Conservation (phyloP, 2,113 vertebrate species). For the Podiceps cristatus region DNA sequence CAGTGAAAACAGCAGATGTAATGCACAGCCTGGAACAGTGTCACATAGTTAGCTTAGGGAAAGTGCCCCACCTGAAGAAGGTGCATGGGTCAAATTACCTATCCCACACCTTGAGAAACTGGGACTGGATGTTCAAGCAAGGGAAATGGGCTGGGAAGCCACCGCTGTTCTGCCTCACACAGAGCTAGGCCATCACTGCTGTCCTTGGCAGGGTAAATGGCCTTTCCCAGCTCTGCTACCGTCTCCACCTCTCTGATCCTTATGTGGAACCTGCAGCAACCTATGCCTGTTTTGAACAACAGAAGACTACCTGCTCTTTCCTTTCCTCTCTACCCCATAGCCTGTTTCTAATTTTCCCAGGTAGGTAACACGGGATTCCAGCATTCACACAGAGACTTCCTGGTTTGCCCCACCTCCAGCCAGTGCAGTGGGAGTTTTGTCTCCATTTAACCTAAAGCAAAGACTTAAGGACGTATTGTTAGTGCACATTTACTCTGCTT, state of each 20-base stretch:
- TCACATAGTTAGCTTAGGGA: not conserved
- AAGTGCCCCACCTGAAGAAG: not conserved
- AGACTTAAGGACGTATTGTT: not conserved
- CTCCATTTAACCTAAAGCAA: not conserved
- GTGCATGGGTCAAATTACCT: not conserved
- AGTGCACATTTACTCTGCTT: not conserved
- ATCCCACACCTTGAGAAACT: not conserved
- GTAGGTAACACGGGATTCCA: not conserved
- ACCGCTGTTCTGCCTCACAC: not conserved
- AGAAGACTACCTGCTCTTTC: not conserved
- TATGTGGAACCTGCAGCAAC: not conserved
- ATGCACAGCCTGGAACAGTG: not conserved
- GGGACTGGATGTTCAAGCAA: not conserved
- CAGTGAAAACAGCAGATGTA: not conserved
- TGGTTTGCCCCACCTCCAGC: not conserved
- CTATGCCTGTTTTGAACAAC: not conserved
- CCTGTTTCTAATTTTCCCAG: not conserved
- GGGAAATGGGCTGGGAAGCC: not conserved
- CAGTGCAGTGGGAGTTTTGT: not conserved
- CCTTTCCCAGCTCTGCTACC: not conserved
- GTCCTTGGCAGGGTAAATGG: fast-evolving
- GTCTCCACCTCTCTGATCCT: not conserved
- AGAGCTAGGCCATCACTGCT: not conserved
- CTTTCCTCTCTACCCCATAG: not conserved
- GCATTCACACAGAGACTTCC: not conserved